phyloP scores from a whole-genome alignment of 2,113 vertebrate genomes.

The Notiomystis cincta region DNA sequence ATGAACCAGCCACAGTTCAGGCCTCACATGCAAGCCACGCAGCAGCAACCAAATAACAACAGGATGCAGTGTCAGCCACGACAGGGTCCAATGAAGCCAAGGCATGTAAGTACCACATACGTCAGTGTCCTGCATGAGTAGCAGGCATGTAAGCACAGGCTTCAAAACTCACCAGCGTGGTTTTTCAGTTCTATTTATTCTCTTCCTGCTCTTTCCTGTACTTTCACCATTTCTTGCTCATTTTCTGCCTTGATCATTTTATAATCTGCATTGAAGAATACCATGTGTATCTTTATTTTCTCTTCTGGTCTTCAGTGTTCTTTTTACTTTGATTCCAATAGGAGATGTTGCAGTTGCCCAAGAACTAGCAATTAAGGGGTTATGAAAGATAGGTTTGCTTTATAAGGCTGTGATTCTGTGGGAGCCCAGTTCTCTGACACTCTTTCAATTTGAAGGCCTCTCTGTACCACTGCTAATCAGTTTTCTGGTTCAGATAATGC shows the following conservation, averaged over 20 bases:
- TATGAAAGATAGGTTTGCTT: neutral
- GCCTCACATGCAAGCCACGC: slow-evolving; percentile 75
- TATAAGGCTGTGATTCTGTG: neutral
- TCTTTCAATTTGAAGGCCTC: neutral
- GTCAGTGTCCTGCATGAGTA: neutral
- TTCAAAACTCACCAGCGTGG: accelerated
- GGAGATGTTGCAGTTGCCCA: neutral
- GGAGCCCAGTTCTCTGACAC: neutral
- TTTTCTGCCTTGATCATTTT: neutral
- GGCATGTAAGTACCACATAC: slow-evolving; percentile 78
- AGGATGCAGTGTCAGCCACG: slow-evolving; percentile 83
- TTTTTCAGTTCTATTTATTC: neutral
- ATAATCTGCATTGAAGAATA: neutral
- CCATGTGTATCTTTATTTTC: neutral
- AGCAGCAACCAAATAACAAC: slow-evolving; percentile 70
- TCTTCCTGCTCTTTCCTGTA: neutral
- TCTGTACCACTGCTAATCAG: neutral
- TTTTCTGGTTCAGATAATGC: neutral
- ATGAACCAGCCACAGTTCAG: slow-evolving; percentile 85
- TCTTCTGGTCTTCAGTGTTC: neutral
- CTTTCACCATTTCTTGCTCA: neutral
- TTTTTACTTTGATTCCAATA: neutral
- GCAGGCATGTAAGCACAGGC: neutral
- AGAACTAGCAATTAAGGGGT: neutral
- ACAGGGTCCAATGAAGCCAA: slow-evolving; percentile 78